phyloP scores from a whole-genome alignment of 2,113 vertebrate genomes.

The Natator depressus region DNA sequence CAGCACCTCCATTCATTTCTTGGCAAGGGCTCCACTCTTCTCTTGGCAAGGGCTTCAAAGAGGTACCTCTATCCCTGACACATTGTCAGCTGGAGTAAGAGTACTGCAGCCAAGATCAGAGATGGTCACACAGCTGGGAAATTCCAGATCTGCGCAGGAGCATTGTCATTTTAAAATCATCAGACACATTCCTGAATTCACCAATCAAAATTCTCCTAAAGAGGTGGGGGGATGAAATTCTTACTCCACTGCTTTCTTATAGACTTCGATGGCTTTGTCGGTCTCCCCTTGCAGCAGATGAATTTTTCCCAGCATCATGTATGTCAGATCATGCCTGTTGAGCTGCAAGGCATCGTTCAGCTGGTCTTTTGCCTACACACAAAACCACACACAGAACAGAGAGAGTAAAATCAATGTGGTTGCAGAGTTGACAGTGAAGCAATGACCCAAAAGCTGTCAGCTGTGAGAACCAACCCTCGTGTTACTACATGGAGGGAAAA shows the following conservation, averaged over 20 bases:
- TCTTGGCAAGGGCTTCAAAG: slow-evolving; percentile 25
- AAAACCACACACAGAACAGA: slow-evolving; percentile 67
- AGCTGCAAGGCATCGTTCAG: slow-evolving; percentile 91
- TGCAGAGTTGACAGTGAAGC: slow-evolving; percentile 15
- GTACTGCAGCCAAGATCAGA: neutral
- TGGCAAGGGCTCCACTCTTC: neutral
- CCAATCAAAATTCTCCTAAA: slow-evolving; percentile 8
- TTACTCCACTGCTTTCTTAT: slow-evolving; percentile 93
- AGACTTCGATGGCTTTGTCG: slow-evolving; percentile 91
- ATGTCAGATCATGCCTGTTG: slow-evolving; percentile 91
- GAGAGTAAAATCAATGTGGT: neutral
- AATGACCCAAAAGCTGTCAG: neutral
- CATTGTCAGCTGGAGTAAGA: slow-evolving; percentile 20
- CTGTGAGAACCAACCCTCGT: neutral
- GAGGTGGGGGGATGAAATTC: slow-evolving; percentile 59
- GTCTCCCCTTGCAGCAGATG: slow-evolving; percentile 87
- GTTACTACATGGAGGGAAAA: neutral
- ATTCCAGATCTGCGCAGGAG: slow-evolving; percentile 33
- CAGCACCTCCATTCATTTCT: slow-evolving; percentile 4
- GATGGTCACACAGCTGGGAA: slow-evolving; percentile 35
- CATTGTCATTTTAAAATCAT: slow-evolving; percentile 5
- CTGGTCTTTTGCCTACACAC: slow-evolving; percentile 88
- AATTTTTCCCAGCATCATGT: slow-evolving; percentile 92
- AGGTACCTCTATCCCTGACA: slow-evolving; percentile 9
- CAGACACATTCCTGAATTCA: neutral